phyloP scores from a whole-genome alignment of 2,797 vertebrate species.

The Dallia pectoralis region DNA sequence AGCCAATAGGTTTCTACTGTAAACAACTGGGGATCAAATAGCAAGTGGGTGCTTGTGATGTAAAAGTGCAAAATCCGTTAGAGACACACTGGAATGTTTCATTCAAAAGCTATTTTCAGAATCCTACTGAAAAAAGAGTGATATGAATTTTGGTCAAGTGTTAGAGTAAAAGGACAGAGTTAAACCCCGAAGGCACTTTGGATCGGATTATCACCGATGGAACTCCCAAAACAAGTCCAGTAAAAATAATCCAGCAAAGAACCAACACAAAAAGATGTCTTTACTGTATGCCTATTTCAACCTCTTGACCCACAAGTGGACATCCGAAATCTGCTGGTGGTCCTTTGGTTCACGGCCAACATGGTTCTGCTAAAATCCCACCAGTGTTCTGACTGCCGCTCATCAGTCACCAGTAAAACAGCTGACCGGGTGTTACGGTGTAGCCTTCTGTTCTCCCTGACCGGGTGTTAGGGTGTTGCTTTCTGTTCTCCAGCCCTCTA shows the following conservation, averaged over 20 bases:
- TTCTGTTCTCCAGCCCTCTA: constrained; percentile 40
- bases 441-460: constrained; percentile 49
- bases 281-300: constrained; percentile 16
- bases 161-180: neutral
- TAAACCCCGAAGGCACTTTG: constrained; percentile 63
- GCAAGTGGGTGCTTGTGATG: neutral
- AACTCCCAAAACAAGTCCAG: constrained; percentile 3
- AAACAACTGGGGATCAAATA: constrained; percentile 18
- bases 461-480: too few species aligned
- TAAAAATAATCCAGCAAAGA: constrained; percentile 15
- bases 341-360: constrained; percentile 43
- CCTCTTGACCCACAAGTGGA: constrained; percentile 43
- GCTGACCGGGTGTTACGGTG: constrained; percentile 43
- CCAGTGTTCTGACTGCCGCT: constrained; percentile 33
- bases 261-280: neutral
- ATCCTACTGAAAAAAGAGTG: neutral
- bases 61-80: constrained; percentile 6
- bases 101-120: neutral
- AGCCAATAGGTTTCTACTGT: constrained; percentile 21
- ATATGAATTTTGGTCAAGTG: neutral
- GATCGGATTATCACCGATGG: constrained; percentile 22
- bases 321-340: constrained; percentile 45
- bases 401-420: constrained; percentile 40
- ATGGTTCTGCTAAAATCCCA: constrained; percentile 56
- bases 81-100: constrained; percentile 17